These are phyloP conservation scores for Reticulitermes speratus DNA, from an alignment of 1,140 invertebrate genomes.

Conservation along the genomic window DNA sequence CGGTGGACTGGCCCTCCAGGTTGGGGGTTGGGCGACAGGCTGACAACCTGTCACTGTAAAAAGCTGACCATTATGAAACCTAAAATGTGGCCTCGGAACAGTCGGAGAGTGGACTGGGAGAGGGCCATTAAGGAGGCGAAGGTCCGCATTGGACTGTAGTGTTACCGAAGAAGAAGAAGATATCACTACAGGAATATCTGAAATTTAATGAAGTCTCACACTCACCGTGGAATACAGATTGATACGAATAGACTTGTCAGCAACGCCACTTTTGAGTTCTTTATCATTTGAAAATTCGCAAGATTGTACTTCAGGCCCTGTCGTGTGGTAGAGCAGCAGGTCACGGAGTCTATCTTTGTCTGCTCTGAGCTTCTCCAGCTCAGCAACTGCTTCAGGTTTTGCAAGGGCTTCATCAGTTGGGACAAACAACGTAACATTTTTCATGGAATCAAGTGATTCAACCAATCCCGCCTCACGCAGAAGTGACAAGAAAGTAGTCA, in stretches of 20 bases:
- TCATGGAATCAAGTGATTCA: constrained; percentile 44
- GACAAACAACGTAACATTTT: constrained; percentile 56
- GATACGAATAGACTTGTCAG: constrained; percentile 51
- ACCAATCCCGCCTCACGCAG: constrained; percentile 47
- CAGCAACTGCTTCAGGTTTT: constrained; percentile 46
- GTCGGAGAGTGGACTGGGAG: too few relatives aligned
- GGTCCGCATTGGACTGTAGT: too few relatives aligned
- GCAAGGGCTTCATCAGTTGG: constrained; percentile 53
- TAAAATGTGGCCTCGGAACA: too few relatives aligned
- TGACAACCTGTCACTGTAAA: too few relatives aligned
- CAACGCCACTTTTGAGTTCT: constrained; percentile 47
- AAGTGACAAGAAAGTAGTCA: constrained; percentile 48
- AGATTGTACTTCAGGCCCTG: constrained; percentile 50
- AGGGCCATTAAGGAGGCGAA: too few relatives aligned
- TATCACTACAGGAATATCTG: too few relatives aligned
- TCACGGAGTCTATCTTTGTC: constrained; percentile 51
- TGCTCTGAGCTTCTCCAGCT: constrained; percentile 45
- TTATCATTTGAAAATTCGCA: constrained; percentile 55
- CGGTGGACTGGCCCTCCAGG: too few relatives aligned
- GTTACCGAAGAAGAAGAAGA: too few relatives aligned
- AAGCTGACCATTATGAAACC: too few relatives aligned
- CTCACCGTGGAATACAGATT: constrained; percentile 58
- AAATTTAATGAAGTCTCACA: background rate
- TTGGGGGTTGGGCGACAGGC: too few relatives aligned
- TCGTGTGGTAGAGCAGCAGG: constrained; percentile 59